These are phyloP conservation scores for Allolobophora icterica DNA, from an alignment of 2,888 invertebrate genomes.

Conservation along the genomic window DNA sequence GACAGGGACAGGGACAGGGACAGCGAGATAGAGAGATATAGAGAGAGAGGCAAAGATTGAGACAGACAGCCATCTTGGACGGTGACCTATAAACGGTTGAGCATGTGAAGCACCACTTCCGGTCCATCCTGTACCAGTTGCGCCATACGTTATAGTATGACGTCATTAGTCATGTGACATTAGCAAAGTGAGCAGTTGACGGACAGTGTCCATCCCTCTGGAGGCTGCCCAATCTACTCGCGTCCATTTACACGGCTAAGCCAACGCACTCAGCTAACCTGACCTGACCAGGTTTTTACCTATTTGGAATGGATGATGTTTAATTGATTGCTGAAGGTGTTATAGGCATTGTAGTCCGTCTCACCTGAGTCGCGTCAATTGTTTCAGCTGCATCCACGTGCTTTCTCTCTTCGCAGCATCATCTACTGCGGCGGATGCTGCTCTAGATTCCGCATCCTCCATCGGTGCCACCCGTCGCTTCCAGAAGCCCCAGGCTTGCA, in stretches of 20 bases:
- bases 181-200: neutral
- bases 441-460: neutral
- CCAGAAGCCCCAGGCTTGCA: neutral
- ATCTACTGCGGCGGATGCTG: neutral
- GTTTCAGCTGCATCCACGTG: neutral
- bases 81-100: no score
- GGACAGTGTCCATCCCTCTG: no score
- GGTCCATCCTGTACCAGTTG: no score
- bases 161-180: no score
- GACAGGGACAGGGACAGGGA: no score
- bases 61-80: constrained; percentile 64
- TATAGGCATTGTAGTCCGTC: neutral
- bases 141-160: no score
- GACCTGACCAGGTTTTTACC: neutral
- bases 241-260: no score
- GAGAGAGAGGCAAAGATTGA: constrained; percentile 55
- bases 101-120: no score
- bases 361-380: neutral
- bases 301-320: neutral
- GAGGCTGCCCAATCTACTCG: no score
- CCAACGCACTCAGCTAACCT: neutral
- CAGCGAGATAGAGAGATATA: neutral
- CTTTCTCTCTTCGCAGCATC: neutral
- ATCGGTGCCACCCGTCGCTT: constrained; percentile 20
- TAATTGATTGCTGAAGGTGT: neutral